Evolutionary conservation across 2,888 invertebrate species (phyloP), one percentile per base, ranked within the genome.

Genomic region (Cephus spinipes): DNA sequence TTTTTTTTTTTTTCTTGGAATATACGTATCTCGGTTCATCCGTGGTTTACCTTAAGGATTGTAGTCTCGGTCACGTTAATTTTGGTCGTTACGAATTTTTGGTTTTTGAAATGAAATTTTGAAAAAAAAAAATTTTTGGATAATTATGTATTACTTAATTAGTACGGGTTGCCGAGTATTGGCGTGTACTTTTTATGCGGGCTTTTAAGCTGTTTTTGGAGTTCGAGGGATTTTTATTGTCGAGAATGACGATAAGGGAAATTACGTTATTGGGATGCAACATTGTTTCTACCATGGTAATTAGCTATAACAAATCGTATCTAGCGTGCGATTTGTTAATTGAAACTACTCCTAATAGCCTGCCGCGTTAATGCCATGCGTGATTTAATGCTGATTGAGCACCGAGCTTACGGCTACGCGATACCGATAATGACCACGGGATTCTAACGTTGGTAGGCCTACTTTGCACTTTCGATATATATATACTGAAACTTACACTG

Each of bases 1-100:
- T 32, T 32, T 32, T 80, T 80, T 82, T 12, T 55, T 55, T 23
- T 55, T 23, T 55, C 55, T 55, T 23, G 40, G 6, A 40, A 40
- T 15, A 15, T 4, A 15, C 40, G 40, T 15, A 40, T 40, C 23
- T 23, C 6, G 55, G 6, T 9, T 55, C 2, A 23, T 55, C 23
- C 15, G 15, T 55, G 2, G 9, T 55, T 55, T 23, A 55, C 2
- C 55, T 1, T 9, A 55, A 55, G 2, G 55, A 55, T 2, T 9
- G 15, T 55, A 2, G 6, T 15, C 40, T 15, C 36, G 36, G 36
- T 36, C 4, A 36, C 12, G 12, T 1, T 36, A 15, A 36, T 15
- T 36, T 15, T 36, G 6, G 40, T 40, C 15, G 40, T 6, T 40
- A 0, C 2, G 6, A 15, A 15, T 40, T 40, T 15, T 40, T 4